Evolutionary conservation across 53 echinoderm and acorn worm species (phyloP).

Genomic region (Paelopatides confundens): DNA sequence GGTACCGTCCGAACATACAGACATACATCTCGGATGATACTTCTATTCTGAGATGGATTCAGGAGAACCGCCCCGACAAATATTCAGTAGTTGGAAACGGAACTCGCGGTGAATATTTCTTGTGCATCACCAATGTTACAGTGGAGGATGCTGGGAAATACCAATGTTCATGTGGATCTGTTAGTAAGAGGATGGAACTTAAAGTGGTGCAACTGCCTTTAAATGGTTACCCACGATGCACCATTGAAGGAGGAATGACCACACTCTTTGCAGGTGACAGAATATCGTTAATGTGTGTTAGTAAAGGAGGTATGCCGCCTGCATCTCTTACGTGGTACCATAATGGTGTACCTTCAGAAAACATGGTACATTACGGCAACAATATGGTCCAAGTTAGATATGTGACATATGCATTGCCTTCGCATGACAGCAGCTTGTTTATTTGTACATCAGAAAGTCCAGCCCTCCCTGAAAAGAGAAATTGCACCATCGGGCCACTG

Average conservation of each 20-base stretch:
- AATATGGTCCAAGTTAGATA: constrained; percentile 50
- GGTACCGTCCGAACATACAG: constrained; percentile 17
- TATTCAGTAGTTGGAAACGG: constrained; percentile 69
- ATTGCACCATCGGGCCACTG: constrained; percentile 79
- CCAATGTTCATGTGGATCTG: constrained; percentile 73
- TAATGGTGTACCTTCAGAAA: constrained; percentile 5
- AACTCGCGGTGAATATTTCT: constrained; percentile 66
- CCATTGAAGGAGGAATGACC: constrained; percentile 38
- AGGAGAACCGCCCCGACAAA: constrained; percentile 25
- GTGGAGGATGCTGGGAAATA: constrained; percentile 75
- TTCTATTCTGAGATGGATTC: constrained; percentile 5
- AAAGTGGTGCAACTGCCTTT: constrained; percentile 65
- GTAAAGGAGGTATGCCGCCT: constrained; percentile 70
- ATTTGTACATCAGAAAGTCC: constrained; percentile 71
- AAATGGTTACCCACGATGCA: constrained; percentile 71
- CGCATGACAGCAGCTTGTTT: constrained; percentile 56
- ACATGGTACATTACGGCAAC: background rate
- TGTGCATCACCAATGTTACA: constrained; percentile 62
- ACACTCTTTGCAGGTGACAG: constrained; percentile 69
- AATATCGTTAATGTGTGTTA: constrained; percentile 70
- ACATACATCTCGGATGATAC: constrained; percentile 21
- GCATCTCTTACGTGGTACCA: constrained; percentile 47
- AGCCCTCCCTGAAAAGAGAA: constrained; percentile 56
- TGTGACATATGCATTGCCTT: constrained; percentile 32
- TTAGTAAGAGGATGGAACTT: constrained; percentile 7